Evolutionary conservation across 1,140 invertebrate species (phyloP), one percentile per base, ranked within the genome.

Genomic region (Chlorops oryzae): DNA sequence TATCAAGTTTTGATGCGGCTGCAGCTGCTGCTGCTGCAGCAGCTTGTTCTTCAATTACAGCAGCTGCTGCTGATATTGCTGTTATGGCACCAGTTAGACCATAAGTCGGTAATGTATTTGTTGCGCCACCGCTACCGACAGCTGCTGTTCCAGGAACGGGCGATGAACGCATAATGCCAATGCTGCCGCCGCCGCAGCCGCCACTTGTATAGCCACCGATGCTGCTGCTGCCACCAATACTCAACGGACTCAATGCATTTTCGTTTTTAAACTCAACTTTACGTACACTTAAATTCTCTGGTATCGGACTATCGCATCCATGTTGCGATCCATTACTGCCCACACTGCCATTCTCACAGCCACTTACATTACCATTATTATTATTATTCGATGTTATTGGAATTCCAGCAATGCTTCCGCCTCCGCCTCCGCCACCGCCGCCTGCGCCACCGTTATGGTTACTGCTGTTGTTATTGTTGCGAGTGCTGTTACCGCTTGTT

Each of bases 71-170:
- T 18, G 66, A 66, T 13, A 69, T 69, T n/a, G 66, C 66, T 21
- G 66, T 66, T 39, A 70, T 70, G 41, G 66, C 66, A 23, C 66
- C 66, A 4, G 66, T 69, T 38, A 70, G 32, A 18, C 66, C 66
- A 37, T 69, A 70, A 0, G 59, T 63, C 3, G 66, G 63, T 5
- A 59, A 56, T 2, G 55, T 55, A 42, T 18, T 34, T 2, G 47
- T 21, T 17, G 24, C 43, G 21, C 17, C 21, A 18, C 39, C 40
- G 22, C 37, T 24, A 46, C 35, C 38, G 40, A 44, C 46, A 48
- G 34, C 34, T 35, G n/a, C 13, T 13, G 34, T 17, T 3, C 13
- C 34, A 35, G 34, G 13, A 35, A 35, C 34, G 18, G 34, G 13
- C 3, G n/a, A n/a, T n/a, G n/a, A n/a, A n/a, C n/a, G n/a, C n/a